phyloP scores from a whole-genome alignment of 1,140 invertebrate genomes.

The Cyclina sinensis region DNA sequence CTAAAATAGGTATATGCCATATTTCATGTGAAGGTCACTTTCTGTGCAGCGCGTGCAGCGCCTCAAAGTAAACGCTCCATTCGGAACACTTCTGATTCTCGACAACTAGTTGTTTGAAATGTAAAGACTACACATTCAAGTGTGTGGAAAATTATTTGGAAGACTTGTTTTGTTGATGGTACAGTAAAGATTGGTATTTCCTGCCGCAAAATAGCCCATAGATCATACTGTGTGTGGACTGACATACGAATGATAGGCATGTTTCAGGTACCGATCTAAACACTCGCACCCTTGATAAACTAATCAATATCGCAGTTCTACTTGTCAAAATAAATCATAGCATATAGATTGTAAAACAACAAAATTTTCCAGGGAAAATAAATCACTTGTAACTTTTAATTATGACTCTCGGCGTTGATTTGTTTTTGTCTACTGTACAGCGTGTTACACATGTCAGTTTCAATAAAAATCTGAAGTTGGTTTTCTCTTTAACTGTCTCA shows the following conservation, averaged over 20 bases:
- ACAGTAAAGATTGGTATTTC: no score
- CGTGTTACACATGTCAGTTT: constrained; percentile 1
- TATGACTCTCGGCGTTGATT: constrained; percentile 32
- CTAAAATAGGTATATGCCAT: no score
- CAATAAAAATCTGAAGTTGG: background rate
- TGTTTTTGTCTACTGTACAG: constrained; percentile 26
- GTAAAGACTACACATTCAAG: no score
- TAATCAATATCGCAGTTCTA: constrained; percentile 53
- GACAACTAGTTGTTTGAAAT: no score
- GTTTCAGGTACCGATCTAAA: constrained; percentile 46
- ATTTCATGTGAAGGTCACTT: no score
- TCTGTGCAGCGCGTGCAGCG: no score
- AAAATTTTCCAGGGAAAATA: constrained; percentile 44
- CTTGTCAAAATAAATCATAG: constrained; percentile 62
- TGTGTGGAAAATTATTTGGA: no score
- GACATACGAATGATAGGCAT: constrained; percentile 24
- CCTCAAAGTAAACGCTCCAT: no score
- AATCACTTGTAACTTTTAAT: constrained; percentile 39
- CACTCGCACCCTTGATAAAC: constrained; percentile 39
- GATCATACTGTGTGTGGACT: background rate
- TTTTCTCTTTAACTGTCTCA: no score
- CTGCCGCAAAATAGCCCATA: background rate
- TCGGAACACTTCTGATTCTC: no score
- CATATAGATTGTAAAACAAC: constrained; percentile 59
- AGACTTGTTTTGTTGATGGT: no score